A percentile compares a stretch with the other conserved stretches of the same genome.
Conservation (phyloP, 2,888 invertebrate genomes). For the Ditylenchus weischeri region DNA sequence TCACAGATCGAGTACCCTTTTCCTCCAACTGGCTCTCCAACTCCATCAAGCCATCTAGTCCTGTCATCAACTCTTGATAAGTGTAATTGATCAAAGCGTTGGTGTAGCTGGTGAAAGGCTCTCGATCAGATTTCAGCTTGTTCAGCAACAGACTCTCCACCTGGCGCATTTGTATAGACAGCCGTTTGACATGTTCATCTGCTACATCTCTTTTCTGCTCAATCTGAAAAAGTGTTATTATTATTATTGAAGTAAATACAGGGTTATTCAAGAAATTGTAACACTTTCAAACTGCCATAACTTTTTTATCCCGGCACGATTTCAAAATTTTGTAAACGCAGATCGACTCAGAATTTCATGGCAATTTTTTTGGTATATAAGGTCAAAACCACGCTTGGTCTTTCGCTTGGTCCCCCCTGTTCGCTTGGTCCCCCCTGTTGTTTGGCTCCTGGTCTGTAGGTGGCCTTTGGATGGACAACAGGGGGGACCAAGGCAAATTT, state of each 20-base stretch:
- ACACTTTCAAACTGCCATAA: no score
- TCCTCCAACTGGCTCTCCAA: conserved; percentile 23
- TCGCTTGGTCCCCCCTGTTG: no score
- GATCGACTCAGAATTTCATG: no score
- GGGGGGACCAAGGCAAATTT: no score
- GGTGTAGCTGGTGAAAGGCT: conserved; percentile 22
- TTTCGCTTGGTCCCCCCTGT: no score
- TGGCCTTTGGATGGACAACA: no score
- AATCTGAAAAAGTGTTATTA: conserved; percentile 20
- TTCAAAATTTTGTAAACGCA: no score
- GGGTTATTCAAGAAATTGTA: not conserved
- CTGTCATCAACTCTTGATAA: conserved; percentile 35
- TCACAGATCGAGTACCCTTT: conserved; percentile 18
- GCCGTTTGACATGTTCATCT: conserved; percentile 22
- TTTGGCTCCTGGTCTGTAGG: no score
- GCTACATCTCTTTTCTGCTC: conserved; percentile 24
- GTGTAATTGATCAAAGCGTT: conserved; percentile 36
- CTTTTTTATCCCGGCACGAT: no score
- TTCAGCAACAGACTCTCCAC: conserved; percentile 38
- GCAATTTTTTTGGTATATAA: no score
- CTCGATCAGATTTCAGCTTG: conserved; percentile 34
- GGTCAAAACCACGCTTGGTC: no score
- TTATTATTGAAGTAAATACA: not conserved
- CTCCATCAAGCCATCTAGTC: conserved; percentile 30
- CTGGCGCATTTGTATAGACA: conserved; percentile 41